These are phyloP conservation scores for Muscidifurax raptorellus DNA, from an alignment of 1,140 invertebrate genomes.

Conservation along the genomic window DNA sequence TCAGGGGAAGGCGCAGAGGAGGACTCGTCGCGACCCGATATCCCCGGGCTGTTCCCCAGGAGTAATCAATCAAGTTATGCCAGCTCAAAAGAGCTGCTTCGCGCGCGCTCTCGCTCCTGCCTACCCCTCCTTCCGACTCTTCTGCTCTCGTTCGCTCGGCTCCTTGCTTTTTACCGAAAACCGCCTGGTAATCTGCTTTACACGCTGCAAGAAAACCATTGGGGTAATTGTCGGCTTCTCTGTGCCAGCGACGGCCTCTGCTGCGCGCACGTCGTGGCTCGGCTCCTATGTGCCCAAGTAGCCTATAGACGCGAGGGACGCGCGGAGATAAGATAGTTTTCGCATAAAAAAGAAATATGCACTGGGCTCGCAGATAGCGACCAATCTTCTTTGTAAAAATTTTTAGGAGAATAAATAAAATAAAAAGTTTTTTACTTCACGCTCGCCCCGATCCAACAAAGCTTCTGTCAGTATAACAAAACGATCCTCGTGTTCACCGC, in stretches of 20 bases:
- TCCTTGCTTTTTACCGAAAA: conserved; percentile 37
- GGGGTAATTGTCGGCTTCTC: conserved; percentile 42
- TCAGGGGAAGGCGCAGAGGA: neutral
- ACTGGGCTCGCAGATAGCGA: no score
- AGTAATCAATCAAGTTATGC: conserved; percentile 61
- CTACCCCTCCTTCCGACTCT: neutral
- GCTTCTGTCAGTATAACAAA: neutral
- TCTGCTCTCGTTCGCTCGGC: neutral
- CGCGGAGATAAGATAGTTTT: no score
- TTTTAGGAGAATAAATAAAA: no score
- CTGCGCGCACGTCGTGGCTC: neutral
- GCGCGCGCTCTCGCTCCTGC: neutral
- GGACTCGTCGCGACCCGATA: conserved; percentile 13
- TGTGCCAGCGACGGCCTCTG: neutral
- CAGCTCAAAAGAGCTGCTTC: conserved; percentile 44
- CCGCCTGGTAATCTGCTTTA: conserved; percentile 48
- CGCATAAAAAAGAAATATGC: no score
- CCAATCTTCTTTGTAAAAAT: no score
- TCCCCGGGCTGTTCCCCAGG: conserved; percentile 34
- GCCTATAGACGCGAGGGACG: neutral
- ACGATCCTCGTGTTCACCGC: neutral
- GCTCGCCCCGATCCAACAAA: neutral
- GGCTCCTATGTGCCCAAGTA: neutral
- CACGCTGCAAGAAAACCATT: conserved; percentile 43
- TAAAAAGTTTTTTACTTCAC: neutral